Percentiles rank a stretch among this genome's conserved stretches.
Conservation (phyloP, 92 coral and sea anemone species). For the Nematostella vectensis region DNA sequence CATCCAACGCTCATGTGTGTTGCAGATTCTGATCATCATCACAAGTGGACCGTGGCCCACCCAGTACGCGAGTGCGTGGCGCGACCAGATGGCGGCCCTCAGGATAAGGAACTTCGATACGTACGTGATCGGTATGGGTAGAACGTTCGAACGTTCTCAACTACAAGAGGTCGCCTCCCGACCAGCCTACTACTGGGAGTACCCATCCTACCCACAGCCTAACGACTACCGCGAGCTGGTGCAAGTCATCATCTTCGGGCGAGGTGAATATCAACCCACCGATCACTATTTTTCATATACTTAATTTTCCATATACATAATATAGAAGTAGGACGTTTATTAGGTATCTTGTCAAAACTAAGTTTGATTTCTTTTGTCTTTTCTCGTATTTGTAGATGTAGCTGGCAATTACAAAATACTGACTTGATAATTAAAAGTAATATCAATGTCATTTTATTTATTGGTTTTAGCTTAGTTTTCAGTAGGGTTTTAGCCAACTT, state of each 20-base stretch:
- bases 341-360: no score
- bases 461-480: no score
- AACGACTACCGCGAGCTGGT: constrained; percentile 12
- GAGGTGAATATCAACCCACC: constrained; percentile 30
- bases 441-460: no score
- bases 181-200: constrained; percentile 23
- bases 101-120: constrained; percentile 22
- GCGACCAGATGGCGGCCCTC: constrained; percentile 4
- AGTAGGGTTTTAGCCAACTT: no score
- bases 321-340: no score
- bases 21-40: constrained; percentile 22
- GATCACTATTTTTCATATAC: no score
- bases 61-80: constrained; percentile 12
- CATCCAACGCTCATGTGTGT: no score
- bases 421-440: no score
- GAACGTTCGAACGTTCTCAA: constrained; percentile 15
- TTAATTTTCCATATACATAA: no score
- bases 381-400: no score
- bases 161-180: constrained; percentile 37
- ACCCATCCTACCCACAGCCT: constrained; percentile 13
- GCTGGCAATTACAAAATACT: no score
- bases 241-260: constrained; percentile 27
- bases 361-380: no score
- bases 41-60: constrained; percentile 24
- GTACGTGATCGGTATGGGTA: constrained; percentile 44